These are phyloP conservation scores for Druceiella hillmani DNA, from an alignment of 2,888 invertebrate species.

Conservation along the genomic window DNA sequence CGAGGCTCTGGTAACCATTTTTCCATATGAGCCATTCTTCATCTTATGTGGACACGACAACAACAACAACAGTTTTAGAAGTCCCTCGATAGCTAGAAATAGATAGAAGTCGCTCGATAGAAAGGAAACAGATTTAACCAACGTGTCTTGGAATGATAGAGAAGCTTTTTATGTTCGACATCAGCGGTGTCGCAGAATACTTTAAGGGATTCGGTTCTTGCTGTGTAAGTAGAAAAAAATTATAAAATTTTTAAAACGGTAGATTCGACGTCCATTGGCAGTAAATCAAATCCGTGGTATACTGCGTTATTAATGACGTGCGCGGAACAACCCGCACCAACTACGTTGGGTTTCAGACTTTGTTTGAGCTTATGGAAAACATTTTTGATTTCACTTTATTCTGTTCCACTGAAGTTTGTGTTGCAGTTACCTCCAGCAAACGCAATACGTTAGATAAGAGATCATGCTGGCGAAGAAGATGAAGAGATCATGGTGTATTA, in stretches of 20 bases:
- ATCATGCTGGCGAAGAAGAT: no score
- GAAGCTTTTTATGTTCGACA: constrained; percentile 1
- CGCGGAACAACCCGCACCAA: constrained; percentile 1
- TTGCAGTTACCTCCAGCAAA: constrained; percentile 1
- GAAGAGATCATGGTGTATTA: no score
- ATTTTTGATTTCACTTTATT: background rate
- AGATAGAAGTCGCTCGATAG: no score
- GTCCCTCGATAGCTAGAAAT: no score
- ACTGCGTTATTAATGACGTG: constrained; percentile 1
- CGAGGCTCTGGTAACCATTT: no score
- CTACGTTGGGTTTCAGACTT: constrained; percentile 1
- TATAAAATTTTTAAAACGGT: background rate
- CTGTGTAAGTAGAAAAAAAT: background rate
- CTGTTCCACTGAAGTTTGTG: background rate
- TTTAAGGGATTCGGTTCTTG: constrained; percentile 1
- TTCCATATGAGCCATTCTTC: no score
- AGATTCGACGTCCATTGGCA: constrained; percentile 1
- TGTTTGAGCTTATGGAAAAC: constrained; percentile 1
- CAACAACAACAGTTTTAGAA: no score
- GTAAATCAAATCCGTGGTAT: background rate
- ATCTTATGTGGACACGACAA: no score
- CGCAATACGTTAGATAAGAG: no score
- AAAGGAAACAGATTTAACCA: background rate
- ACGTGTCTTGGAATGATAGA: background rate
- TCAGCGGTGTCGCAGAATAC: background rate